These are phyloP conservation scores for Drosophila kuntzei DNA, from an alignment of 2,888 invertebrate species.

Conservation along the genomic window DNA sequence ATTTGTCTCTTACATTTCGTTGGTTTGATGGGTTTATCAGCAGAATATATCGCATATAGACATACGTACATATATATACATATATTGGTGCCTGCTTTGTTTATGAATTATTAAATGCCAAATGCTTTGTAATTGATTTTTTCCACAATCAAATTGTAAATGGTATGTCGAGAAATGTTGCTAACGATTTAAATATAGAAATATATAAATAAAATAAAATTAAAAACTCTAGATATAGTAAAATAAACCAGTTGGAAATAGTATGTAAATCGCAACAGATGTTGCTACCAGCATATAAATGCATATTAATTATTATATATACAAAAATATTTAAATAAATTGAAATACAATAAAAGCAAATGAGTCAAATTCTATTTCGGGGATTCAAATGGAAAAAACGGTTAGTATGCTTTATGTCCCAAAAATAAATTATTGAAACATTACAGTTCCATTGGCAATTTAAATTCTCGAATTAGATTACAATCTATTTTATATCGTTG, in stretches of 20 bases:
- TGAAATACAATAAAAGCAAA: slow-evolving; percentile 44
- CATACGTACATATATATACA: slow-evolving; percentile 17
- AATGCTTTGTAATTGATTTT: slow-evolving; percentile 67
- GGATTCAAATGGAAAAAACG: background rate
- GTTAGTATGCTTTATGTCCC: background rate
- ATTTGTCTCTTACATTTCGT: slow-evolving; percentile 46
- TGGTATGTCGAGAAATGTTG: slow-evolving; percentile 25
- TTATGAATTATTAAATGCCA: slow-evolving; percentile 53
- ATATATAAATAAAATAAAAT: slow-evolving; percentile 24
- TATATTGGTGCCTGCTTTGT: slow-evolving; percentile 35
- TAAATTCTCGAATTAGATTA: background rate
- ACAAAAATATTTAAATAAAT: slow-evolving; percentile 60
- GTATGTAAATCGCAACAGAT: slow-evolving; percentile 63
- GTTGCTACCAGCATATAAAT: slow-evolving; percentile 46
- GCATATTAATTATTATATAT: slow-evolving; percentile 64
- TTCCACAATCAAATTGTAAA: slow-evolving; percentile 50
- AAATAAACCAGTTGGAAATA: slow-evolving; percentile 56
- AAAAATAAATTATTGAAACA: background rate
- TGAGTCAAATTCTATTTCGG: background rate
- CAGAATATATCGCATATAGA: slow-evolving; percentile 25
- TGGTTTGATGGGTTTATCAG: slow-evolving; percentile 40
- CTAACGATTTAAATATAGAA: slow-evolving; percentile 26
- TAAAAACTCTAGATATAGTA: slow-evolving; percentile 10
- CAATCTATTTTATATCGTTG: background rate
- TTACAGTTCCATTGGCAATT: background rate